A percentile compares a stretch with the other conserved stretches of the same genome.
Evolutionary conservation across 2,113 vertebrate genomes (phyloP).

Genomic region (Epinephelus lanceolatus): DNA sequence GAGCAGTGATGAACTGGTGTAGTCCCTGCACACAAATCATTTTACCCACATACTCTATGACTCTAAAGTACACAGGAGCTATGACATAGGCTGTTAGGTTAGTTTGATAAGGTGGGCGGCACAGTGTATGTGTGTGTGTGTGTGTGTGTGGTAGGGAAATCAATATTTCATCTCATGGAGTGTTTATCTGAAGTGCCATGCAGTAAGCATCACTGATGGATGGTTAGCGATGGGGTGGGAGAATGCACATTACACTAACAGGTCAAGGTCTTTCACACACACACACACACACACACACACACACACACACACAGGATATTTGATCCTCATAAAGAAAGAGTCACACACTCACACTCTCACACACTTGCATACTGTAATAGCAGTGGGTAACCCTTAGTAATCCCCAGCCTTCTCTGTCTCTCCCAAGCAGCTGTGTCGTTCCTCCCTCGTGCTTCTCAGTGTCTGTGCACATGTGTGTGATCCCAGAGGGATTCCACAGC

Average conservation of each 20-base stretch:
- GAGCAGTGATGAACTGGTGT: constrained; percentile 2
- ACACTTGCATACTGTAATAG: constrained; percentile 14
- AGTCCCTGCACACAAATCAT: constrained; percentile 35
- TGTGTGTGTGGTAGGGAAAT: constrained; percentile 44
- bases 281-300: constrained; percentile 1
- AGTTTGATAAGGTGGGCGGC: constrained; percentile 34
- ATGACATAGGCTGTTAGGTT: constrained; percentile 29
- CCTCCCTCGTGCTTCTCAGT: constrained; percentile 30
- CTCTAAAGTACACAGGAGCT: constrained; percentile 41
- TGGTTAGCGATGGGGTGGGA: constrained; percentile 36
- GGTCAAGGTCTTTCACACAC: constrained; percentile 30
- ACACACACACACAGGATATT: constrained; percentile 17
- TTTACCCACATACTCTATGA: constrained; percentile 10
- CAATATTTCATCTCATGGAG: constrained; percentile 76
- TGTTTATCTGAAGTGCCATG: constrained; percentile 59
- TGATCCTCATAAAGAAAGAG: constrained; percentile 16
- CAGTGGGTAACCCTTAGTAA: constrained; percentile 47
- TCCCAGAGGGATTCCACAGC: constrained; percentile 34
- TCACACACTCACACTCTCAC: constrained; percentile 4
- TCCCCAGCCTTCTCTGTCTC: constrained; percentile 39
- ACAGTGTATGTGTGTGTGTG: background rate
- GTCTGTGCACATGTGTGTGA: constrained; percentile 34
- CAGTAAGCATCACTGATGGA: constrained; percentile 68
- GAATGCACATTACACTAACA: constrained; percentile 20
- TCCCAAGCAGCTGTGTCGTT: constrained; percentile 49